Evolutionary conservation across 2,797 vertebrate genomes (phyloP).

Genomic region (Notoglanidium macrostoma): DNA sequence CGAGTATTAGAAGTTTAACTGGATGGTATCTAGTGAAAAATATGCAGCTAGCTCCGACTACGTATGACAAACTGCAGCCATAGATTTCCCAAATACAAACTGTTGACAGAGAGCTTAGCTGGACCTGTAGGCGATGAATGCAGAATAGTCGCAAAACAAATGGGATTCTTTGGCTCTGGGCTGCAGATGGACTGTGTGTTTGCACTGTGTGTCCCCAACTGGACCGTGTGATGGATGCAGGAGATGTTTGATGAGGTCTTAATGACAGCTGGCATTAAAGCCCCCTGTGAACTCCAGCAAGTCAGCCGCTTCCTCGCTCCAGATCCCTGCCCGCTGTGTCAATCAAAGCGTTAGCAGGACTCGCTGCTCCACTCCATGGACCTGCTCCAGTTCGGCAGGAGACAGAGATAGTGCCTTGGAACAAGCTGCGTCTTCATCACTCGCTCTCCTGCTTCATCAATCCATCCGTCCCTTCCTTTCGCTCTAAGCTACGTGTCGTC

Average conservation of each 20-base stretch:
- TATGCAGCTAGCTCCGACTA: not conserved
- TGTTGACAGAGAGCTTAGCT: not conserved
- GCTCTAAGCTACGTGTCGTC: not conserved
- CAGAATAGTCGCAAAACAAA: not conserved
- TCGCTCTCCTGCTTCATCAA: constrained; percentile 1
- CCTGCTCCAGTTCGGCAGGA: constrained; percentile 34
- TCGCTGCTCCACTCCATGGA: constrained; percentile 37
- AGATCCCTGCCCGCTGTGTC: constrained; percentile 33
- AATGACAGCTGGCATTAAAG: constrained; percentile 57
- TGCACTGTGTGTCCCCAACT: constrained; percentile 12
- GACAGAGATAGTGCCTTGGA: constrained; percentile 19
- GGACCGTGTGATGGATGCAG: constrained; percentile 32
- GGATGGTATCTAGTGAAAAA: not conserved
- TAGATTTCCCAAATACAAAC: not conserved
- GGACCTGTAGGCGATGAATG: not conserved
- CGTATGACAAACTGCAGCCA: not conserved
- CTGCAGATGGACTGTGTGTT: constrained; percentile 22
- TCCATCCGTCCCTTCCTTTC: not conserved
- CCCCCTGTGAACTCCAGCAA: constrained; percentile 35
- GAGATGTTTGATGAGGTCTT: constrained; percentile 51
- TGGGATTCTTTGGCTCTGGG: not conserved
- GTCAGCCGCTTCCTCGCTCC: constrained; percentile 29
- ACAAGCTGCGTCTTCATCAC: not conserved
- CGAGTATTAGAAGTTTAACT: not conserved
- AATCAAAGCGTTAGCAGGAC: constrained; percentile 28